Base-by-base conservation (phyloP, 2,113 vertebrate species). In the Leucoraja erinaceus region DNA sequence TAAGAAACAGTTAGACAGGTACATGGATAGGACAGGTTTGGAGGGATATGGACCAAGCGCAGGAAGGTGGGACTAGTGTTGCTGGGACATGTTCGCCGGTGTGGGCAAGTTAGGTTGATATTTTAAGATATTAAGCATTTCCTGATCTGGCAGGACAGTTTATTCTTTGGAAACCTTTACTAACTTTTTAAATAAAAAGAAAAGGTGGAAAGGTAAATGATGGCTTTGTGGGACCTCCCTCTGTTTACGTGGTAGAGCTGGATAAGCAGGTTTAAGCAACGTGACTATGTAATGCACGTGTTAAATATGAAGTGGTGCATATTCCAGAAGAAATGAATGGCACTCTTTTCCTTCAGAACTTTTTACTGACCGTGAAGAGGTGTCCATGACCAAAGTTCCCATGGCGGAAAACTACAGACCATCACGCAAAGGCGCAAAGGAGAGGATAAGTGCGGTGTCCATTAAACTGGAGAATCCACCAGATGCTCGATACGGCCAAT, bases 401-500 rank as follows among this genome's bases (percentile, higher is more conserved):
- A 9, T 0, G 16, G 12, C 22, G 11, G 28, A 11, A 28, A 90
- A 28, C 28, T 31, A 28, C 12, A 63, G 66, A 90, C 33, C 12
- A 18, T 66, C 14, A 0, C 14, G 16, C 5, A 56, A 86, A 79
- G 74, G 22, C 0, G 22, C 10, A 0, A 3, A 72, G 12, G 86
- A 93, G 77, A 11, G 47, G 33, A 70, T n/a, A 1, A 61, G 3
- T 3, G 72, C 25, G 0, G 66, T 20, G 28, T 6, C 70, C 28
- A 0, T 33, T 0, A 59, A 93, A 61, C 20, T 12, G 0, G 28
- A 0, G 16, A 22, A 63, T 31, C 1, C 38, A 28, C 0, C 28
- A 0, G 5, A 91, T 7, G 68, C 70, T 0, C 28, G 2, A 9
- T 0, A 1, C 0, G n/a, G 63, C 9, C 75, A 54, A 20, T 0